Conservation (phyloP, 2,888 invertebrate genomes). For the Leptothorax acervorum region DNA sequence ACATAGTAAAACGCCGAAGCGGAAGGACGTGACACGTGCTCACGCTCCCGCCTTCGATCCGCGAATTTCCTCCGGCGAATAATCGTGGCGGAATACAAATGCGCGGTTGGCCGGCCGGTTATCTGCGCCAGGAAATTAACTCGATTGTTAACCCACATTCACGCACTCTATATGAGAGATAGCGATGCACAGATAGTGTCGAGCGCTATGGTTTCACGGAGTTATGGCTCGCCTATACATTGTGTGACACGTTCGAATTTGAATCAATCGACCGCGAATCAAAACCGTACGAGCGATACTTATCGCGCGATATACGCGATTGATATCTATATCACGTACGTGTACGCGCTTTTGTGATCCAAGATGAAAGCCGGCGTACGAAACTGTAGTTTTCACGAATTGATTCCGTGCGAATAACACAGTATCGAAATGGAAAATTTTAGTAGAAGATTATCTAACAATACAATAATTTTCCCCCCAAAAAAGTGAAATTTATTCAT, state of each 20-base stretch:
- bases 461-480: background rate
- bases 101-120: constrained; percentile 40
- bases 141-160: constrained; percentile 70
- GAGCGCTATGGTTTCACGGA: constrained; percentile 31
- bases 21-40: constrained; percentile 43
- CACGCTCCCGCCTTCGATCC: constrained; percentile 55
- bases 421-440: background rate
- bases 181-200: constrained; percentile 33
- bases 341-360: background rate
- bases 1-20: constrained; percentile 30
- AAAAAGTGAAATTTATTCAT: background rate
- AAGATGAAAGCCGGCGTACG: background rate
- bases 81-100: constrained; percentile 64
- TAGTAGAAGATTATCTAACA: background rate
- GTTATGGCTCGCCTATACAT: constrained; percentile 21
- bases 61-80: constrained; percentile 68
- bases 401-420: background rate
- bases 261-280: constrained; percentile 37
- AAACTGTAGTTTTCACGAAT: background rate
- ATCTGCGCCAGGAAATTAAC: constrained; percentile 75
- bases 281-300: constrained; percentile 27
- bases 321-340: background rate
- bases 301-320: background rate
- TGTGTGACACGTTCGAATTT: constrained; percentile 21
- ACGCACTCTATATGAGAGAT: constrained; percentile 46